Conservation (phyloP, 2,888 invertebrate species). For the Watsonalla cultraria region DNA sequence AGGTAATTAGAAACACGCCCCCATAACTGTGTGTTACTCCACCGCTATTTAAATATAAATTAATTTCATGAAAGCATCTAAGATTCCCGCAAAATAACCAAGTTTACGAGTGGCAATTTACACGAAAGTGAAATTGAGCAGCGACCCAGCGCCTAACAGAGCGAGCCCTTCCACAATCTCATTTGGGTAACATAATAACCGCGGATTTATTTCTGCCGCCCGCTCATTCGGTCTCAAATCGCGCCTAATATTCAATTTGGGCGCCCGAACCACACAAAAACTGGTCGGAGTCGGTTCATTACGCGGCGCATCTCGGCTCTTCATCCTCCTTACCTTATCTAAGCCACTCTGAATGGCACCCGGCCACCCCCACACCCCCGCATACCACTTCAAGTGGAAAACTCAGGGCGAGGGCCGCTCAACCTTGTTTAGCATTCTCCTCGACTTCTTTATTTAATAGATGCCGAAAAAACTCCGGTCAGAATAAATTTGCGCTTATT, state of each 20-base stretch:
- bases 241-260: conserved; percentile 78
- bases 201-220: conserved; percentile 74
- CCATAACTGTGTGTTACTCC: not conserved
- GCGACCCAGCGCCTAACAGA: conserved; percentile 57
- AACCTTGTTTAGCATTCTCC: conserved; percentile 78
- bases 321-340: conserved; percentile 78
- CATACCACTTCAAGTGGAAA: conserved; percentile 75
- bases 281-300: conserved; percentile 75
- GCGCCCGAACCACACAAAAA: conserved; percentile 75
- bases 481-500: conserved; percentile 75
- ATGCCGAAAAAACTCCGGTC: conserved; percentile 72
- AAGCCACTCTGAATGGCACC: conserved; percentile 72
- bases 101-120: conserved; percentile 64
- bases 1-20: too few relatives aligned
- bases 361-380: conserved; percentile 47
- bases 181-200: conserved; percentile 76
- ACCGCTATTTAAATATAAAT: conserved; percentile 29
- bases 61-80: conserved; percentile 44
- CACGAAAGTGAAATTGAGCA: conserved; percentile 67
- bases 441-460: conserved; percentile 78
- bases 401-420: conserved; percentile 76
- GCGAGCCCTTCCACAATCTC: conserved; percentile 68
- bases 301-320: conserved; percentile 76
- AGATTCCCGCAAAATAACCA: conserved; percentile 55
- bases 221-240: conserved; percentile 75